phyloP scores from a whole-genome alignment of 2,113 vertebrate genomes.

The Pelvicachromis taeniatus region DNA sequence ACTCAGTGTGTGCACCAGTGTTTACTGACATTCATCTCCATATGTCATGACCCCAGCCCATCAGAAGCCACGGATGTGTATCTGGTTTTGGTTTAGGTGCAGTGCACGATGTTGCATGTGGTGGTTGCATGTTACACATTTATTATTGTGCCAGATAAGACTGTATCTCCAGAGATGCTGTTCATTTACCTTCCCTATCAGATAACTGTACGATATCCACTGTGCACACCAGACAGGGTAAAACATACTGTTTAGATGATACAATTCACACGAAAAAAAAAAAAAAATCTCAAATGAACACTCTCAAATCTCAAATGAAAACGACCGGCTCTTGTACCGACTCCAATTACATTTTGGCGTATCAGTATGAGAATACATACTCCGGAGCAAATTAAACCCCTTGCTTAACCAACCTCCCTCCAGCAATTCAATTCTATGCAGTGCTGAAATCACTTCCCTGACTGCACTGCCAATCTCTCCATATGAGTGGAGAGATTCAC shows the following conservation, averaged over 20 bases:
- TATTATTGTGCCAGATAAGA: conserved; percentile 12
- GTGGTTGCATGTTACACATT: not conserved
- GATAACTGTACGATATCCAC: conserved; percentile 12
- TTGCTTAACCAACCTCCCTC: conserved; percentile 67
- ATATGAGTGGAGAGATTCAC: conserved; percentile 49
- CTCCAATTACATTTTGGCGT: conserved; percentile 74
- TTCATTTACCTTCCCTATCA: conserved; percentile 8
- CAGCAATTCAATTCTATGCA: conserved; percentile 66
- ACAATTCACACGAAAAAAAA: not conserved
- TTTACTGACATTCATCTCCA: conserved; percentile 52
- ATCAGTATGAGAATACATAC: conserved; percentile 70
- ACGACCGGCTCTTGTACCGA: conserved; percentile 61
- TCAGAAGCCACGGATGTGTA: not conserved
- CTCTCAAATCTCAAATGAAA: conserved; percentile 66
- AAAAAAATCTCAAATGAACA: conserved; percentile 36
- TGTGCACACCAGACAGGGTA: not conserved
- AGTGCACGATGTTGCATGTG: not conserved
- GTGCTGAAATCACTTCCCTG: conserved; percentile 67
- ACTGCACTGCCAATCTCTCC: conserved; percentile 64
- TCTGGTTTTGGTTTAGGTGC: not conserved
- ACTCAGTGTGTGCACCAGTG: conserved; percentile 33
- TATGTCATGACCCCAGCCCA: conserved; percentile 44
- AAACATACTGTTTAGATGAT: conserved; percentile 31
- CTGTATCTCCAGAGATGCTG: not conserved
- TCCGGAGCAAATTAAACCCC: conserved; percentile 74